Base-by-base conservation (phyloP, 2,113 vertebrate genomes). In the Tachycineta bicolor region DNA sequence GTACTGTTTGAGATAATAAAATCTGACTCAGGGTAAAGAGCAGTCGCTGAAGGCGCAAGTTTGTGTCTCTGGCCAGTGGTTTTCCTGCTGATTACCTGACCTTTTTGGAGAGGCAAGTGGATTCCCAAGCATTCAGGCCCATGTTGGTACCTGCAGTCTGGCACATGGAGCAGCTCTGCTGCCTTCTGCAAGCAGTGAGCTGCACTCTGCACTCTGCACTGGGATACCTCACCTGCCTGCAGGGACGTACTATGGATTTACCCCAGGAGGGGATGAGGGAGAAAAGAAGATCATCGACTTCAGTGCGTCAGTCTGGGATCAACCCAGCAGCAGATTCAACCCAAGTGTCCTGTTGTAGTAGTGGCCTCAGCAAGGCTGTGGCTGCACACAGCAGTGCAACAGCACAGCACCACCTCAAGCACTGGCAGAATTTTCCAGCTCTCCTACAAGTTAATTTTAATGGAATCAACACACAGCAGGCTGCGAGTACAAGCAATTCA, bases 1-100 rank as follows among this genome's bases (percentile, higher is more conserved):
- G 65, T 75, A 77, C 49, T 88, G 53, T 80, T 90, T 76, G 89
- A 47, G 52, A 41, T 23, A 75, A 53, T 78, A 68, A 85, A 92
- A 95, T 95, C 78, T 86, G 84, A 96, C 73, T 70, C 41, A 73
- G 34, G 69, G n/a, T 76, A 55, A 92, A 63, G 44, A 34, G 49
- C 34, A 70, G 53, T 37, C 8, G 6, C 76, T 31, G 60, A 93
- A 91, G 77, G 60, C 82, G 69, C 74, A 85, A 86, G 34, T 68
- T 39, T 71, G 31, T 58, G 31, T 68, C 78, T 68, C 94, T 82
- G 88, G 74, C 76, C 76, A 84, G 64, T 63, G 10, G 20, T 91
- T 94, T 69, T 85, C 46, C 67, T 63, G 24, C 58, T 53, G 79
- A 65, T 81, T 87, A 43, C 59, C 62, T 81, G 92, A 87, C 8